These are phyloP conservation scores for Romanogobio albipinnatus DNA, from an alignment of 2,113 vertebrate genomes.

Conservation along the genomic window DNA sequence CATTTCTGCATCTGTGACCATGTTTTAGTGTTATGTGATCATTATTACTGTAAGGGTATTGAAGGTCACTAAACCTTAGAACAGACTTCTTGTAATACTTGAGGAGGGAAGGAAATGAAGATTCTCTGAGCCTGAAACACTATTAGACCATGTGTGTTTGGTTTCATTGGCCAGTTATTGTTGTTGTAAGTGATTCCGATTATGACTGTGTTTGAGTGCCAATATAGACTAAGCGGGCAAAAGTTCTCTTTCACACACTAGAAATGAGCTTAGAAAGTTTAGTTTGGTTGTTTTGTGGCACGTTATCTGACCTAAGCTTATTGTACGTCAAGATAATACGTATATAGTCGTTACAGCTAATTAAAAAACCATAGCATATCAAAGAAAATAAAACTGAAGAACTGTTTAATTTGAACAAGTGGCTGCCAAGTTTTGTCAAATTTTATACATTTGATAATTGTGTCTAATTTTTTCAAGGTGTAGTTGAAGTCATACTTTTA, in stretches of 20 bases:
- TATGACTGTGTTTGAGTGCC: background rate
- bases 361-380: background rate
- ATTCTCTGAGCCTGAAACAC: conserved; percentile 2
- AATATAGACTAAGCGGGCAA: background rate
- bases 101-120: too few relatives aligned
- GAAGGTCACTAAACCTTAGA: background rate
- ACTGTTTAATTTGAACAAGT: background rate
- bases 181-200: background rate
- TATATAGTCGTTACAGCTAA: too few relatives aligned
- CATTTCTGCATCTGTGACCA: background rate
- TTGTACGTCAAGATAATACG: background rate
- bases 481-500: background rate
- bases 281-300: background rate
- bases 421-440: background rate
- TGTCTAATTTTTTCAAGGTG: conserved; percentile 11
- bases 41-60: background rate
- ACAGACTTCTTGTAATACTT: conserved; percentile 9
- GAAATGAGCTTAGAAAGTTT: background rate
- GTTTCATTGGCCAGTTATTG: background rate
- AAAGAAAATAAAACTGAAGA: background rate
- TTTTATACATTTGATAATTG: background rate
- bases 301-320: background rate
- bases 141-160: background rate
- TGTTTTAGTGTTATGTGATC: background rate
- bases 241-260: background rate